A percentile compares a stretch with the other conserved stretches of the same genome.
Evolutionary conservation across 1,140 invertebrate species (phyloP).

Genomic region (Calliopsis andreniformis): DNA sequence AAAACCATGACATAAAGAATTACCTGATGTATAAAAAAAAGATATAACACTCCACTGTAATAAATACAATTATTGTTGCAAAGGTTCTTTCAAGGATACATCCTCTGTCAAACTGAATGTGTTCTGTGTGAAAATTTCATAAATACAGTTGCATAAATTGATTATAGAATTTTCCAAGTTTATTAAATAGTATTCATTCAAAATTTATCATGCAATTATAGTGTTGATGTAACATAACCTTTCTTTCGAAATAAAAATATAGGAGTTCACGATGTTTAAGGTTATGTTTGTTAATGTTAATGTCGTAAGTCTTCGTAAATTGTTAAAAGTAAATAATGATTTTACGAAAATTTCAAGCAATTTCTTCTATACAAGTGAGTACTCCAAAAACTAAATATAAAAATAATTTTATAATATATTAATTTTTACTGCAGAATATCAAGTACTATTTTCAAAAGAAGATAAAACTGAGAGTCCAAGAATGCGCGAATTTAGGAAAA

Average conservation of each 20-base stretch:
- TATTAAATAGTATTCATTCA: too few relatives aligned
- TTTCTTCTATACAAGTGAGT: slow-evolving; percentile 42
- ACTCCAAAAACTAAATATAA: neutral
- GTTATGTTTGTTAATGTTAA: slow-evolving; percentile 32
- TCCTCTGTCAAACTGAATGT: too few relatives aligned
- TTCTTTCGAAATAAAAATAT: neutral
- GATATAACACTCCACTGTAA: neutral
- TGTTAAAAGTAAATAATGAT: slow-evolving; percentile 70
- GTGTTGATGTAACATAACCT: neutral
- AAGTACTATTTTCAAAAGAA: slow-evolving; percentile 57
- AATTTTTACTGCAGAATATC: slow-evolving; percentile 11
- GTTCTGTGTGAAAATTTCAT: too few relatives aligned
- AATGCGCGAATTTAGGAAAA: slow-evolving; percentile 78
- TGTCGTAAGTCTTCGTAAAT: neutral
- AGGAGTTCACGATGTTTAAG: neutral
- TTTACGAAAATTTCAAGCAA: slow-evolving; percentile 72
- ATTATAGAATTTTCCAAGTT: too few relatives aligned
- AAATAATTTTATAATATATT: neutral
- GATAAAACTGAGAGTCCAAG: slow-evolving; percentile 70
- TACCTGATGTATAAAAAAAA: neutral
- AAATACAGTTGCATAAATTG: too few relatives aligned
- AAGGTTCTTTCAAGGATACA: too few relatives aligned
- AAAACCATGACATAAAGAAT: neutral
- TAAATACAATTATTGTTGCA: too few relatives aligned
- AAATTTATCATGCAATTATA: too few relatives aligned